These are phyloP conservation scores for Merops nubicus DNA, from an alignment of 2,113 vertebrate genomes.

Conservation along the genomic window DNA sequence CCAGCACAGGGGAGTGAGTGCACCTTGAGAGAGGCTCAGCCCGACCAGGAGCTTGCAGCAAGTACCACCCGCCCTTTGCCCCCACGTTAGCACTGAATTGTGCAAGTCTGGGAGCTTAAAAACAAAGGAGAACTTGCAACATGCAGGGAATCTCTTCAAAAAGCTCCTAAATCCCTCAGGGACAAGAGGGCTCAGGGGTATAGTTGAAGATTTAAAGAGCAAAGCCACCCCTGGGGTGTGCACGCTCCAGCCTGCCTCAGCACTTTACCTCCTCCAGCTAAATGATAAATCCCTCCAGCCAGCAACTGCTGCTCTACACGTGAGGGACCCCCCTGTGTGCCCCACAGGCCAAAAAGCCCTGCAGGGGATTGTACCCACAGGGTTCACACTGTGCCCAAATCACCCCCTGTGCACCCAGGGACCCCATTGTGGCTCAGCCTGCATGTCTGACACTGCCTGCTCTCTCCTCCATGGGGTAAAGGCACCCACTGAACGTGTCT, in stretches of 20 bases:
- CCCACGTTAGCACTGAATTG: rapidly evolving
- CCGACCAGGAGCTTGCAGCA: neutral
- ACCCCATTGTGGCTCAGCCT: neutral
- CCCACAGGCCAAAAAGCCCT: neutral
- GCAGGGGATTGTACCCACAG: neutral
- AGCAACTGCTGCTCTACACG: neutral
- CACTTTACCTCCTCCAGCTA: neutral
- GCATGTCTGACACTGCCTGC: neutral
- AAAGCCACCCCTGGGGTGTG: rapidly evolving
- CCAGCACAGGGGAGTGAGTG: neutral
- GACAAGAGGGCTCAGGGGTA: neutral
- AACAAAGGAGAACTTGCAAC: too few relatives aligned
- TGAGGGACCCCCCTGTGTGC: rapidly evolving
- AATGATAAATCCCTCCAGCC: neutral
- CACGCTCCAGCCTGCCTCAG: neutral
- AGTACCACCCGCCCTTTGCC: neutral
- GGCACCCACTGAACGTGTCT: rapidly evolving
- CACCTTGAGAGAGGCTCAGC: neutral
- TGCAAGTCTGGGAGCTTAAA: neutral
- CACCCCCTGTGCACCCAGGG: rapidly evolving
- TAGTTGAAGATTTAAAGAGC: rapidly evolving
- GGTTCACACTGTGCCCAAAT: rapidly evolving
- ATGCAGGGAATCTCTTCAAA: neutral
- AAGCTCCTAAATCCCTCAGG: neutral
- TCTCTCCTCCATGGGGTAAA: neutral